Evolutionary conservation across 2,888 invertebrate species (phyloP).

Genomic region (Ichneumoninae sp.): DNA sequence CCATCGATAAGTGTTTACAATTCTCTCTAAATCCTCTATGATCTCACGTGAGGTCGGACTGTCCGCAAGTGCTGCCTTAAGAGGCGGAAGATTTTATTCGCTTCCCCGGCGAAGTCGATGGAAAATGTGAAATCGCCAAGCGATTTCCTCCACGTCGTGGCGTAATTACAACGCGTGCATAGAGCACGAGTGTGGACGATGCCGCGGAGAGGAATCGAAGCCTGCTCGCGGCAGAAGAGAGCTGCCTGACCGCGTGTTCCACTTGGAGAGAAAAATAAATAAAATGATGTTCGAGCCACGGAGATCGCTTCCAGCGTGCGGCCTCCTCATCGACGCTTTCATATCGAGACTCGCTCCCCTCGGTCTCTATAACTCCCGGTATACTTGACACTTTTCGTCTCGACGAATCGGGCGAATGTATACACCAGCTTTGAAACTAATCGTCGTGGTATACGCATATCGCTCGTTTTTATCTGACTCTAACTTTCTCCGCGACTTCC

Average conservation of each 20-base stretch:
- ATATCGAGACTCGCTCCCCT: slow-evolving; percentile 47
- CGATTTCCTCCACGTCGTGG: slow-evolving; percentile 54
- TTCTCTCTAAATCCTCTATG: too few relatives aligned
- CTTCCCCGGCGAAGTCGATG: slow-evolving; percentile 17
- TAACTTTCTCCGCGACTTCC: slow-evolving; percentile 56
- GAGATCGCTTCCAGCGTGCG: not conserved
- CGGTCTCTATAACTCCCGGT: slow-evolving; percentile 14
- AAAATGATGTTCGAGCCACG: slow-evolving; percentile 27
- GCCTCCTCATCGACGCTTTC: slow-evolving; percentile 59
- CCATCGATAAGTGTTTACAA: too few relatives aligned
- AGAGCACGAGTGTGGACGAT: slow-evolving; percentile 5
- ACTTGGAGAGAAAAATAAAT: slow-evolving; percentile 47
- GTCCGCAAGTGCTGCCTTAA: too few relatives aligned
- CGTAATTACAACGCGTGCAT: slow-evolving; percentile 53
- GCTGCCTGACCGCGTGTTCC: slow-evolving; percentile 62
- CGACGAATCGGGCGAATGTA: slow-evolving; percentile 19
- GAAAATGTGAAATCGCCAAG: slow-evolving; percentile 67
- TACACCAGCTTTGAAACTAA: not conserved
- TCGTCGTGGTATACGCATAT: not conserved
- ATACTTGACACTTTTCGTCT: slow-evolving; percentile 63
- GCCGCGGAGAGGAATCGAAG: slow-evolving; percentile 42
- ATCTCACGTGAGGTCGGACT: too few relatives aligned
- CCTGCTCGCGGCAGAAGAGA: slow-evolving; percentile 20
- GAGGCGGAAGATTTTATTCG: not conserved
- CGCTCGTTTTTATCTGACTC: slow-evolving; percentile 1